These are phyloP conservation scores for Chloroceryle amazona DNA, from an alignment of 2,797 vertebrate species.

Conservation along the genomic window DNA sequence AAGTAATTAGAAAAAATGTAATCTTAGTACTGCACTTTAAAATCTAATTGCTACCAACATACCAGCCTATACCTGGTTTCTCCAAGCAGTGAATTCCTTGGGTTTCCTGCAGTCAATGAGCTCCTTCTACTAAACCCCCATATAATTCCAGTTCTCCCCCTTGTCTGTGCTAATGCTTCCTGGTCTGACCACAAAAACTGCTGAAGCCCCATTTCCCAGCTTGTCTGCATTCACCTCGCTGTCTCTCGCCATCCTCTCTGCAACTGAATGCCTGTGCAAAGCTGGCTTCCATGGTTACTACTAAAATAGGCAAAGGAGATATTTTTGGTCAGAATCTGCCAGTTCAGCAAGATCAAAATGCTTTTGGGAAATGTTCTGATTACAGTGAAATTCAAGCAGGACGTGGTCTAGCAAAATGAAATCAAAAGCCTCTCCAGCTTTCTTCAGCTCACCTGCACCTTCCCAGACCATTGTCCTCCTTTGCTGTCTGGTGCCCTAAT, in stretches of 20 bases:
- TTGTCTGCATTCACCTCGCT: conserved; percentile 17
- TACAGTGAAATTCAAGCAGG: conserved; percentile 9
- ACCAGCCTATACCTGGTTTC: not conserved
- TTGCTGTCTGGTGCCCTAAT: not conserved
- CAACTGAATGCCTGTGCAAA: not conserved
- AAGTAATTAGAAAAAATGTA: not conserved
- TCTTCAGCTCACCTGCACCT: not conserved
- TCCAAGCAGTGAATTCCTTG: not conserved
- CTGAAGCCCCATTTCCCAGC: not conserved
- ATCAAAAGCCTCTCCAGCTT: not conserved
- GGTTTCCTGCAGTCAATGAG: not conserved
- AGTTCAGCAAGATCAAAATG: conserved; percentile 63
- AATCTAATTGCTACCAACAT: not conserved
- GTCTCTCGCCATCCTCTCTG: conserved; percentile 21
- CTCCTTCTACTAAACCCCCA: not conserved
- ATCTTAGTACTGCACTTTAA: not conserved
- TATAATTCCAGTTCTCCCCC: not conserved
- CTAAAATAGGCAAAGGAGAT: conserved; percentile 65
- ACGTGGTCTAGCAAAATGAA: not conserved
- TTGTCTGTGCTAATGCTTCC: not conserved
- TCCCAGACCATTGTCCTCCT: not conserved
- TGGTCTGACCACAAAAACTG: not conserved
- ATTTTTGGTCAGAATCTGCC: conserved; percentile 70
- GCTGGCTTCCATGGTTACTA: conserved; percentile 71
- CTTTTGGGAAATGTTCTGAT: conserved; percentile 47